phyloP scores from a whole-genome alignment of 2,888 invertebrate species.

The Agonopterix heracliana region DNA sequence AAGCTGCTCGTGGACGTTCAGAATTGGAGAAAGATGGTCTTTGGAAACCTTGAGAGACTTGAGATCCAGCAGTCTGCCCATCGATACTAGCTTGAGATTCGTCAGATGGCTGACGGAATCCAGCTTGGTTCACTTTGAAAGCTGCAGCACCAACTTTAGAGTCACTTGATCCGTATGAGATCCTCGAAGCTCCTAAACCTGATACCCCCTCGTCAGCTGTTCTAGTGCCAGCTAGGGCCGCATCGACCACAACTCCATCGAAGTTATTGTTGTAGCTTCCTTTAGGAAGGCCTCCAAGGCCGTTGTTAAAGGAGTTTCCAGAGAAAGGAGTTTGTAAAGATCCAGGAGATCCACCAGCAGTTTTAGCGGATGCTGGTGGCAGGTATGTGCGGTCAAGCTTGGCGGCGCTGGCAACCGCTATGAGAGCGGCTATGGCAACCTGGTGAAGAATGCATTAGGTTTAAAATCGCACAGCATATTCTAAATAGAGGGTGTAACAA shows the following conservation, averaged over 20 bases:
- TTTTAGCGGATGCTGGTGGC: slow-evolving; percentile 48
- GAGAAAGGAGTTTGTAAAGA: slow-evolving; percentile 39
- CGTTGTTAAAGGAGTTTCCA: slow-evolving; percentile 30
- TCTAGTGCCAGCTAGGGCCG: slow-evolving; percentile 51
- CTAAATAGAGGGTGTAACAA: no score
- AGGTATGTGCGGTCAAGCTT: slow-evolving; percentile 54
- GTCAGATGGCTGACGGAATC: slow-evolving; percentile 18
- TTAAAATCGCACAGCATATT: no score
- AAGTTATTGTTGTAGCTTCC: slow-evolving; percentile 56
- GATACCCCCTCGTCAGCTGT: slow-evolving; percentile 36
- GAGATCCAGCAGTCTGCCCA: slow-evolving; percentile 1
- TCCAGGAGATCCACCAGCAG: slow-evolving; percentile 50
- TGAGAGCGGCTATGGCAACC: slow-evolving; percentile 51
- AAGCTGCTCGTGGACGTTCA: slow-evolving; percentile 37
- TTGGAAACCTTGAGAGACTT: slow-evolving; percentile 10
- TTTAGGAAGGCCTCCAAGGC: slow-evolving; percentile 30
- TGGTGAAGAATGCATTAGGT: slow-evolving; percentile 18
- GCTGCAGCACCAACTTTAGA: slow-evolving; percentile 67
- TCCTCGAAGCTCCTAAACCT: slow-evolving; percentile 52
- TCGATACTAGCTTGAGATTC: slow-evolving; percentile 3
- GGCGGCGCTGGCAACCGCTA: slow-evolving; percentile 54
- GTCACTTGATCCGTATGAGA: slow-evolving; percentile 52
- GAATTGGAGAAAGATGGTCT: slow-evolving; percentile 16
- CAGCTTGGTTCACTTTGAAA: slow-evolving; percentile 33
- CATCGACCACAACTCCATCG: slow-evolving; percentile 65